Conservation (phyloP, 2,888 invertebrate species). For the Liodrosophila aerea region DNA sequence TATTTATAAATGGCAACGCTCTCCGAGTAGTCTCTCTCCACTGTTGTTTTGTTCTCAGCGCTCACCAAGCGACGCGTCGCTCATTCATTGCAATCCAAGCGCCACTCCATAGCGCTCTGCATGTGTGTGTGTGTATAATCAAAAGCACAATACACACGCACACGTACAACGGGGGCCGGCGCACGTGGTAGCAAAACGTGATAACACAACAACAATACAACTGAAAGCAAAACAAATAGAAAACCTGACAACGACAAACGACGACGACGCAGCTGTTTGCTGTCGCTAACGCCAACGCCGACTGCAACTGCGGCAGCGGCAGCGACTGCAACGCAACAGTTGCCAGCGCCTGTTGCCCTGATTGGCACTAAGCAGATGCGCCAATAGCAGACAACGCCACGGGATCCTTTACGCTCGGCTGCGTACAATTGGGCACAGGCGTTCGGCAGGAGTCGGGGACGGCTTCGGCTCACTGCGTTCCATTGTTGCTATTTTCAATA, state of each 20-base stretch:
- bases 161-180: conserved; percentile 49
- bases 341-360: conserved; percentile 61
- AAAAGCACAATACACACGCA: conserved; percentile 19
- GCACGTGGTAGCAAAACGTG: conserved; percentile 82
- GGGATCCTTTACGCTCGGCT: conserved; percentile 57
- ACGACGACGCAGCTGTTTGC: conserved; percentile 34
- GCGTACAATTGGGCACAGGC: conserved; percentile 47
- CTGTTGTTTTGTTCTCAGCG: conserved; percentile 45
- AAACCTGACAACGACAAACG: conserved; percentile 60
- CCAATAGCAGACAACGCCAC: conserved; percentile 46
- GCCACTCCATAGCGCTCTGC: conserved; percentile 34
- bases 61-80: conserved; percentile 20
- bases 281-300: conserved; percentile 17
- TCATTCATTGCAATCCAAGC: conserved; percentile 47
- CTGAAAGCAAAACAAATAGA: conserved; percentile 74
- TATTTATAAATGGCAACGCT: conserved; percentile 42
- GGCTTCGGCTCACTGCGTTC: too few relatives aligned
- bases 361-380: conserved; percentile 51
- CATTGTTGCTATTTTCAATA: too few relatives aligned
- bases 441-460: conserved; percentile 1
- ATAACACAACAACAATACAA: conserved; percentile 75
- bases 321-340: conserved; percentile 31
- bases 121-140: conserved; percentile 22
- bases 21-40: conserved; percentile 20
- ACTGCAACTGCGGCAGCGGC: conserved; percentile 9